A percentile compares a stretch with the other conserved stretches of the same genome.
Evolutionary conservation across 2,113 vertebrate genomes (phyloP).

Genomic region (Hydrolagus affinis): DNA sequence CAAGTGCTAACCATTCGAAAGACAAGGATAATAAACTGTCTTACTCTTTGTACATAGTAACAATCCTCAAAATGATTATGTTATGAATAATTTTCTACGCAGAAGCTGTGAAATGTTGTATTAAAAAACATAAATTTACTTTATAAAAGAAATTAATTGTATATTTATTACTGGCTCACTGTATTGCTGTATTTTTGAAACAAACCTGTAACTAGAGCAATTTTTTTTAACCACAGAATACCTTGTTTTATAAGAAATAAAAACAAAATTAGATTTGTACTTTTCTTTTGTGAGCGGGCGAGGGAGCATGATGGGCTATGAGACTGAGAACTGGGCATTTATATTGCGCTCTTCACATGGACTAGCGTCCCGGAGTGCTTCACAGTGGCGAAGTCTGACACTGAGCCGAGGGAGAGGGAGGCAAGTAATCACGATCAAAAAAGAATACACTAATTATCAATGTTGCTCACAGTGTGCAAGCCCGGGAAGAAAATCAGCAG

Average conservation of each 20-base stretch:
- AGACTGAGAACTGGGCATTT: background rate
- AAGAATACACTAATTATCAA: no score
- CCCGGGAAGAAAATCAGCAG: no score
- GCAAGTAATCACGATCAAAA: no score
- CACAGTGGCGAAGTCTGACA: no score
- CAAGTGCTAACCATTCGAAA: background rate
- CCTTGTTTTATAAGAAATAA: background rate
- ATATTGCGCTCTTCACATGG: background rate
- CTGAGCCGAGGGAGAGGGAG: no score
- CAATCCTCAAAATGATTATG: background rate
- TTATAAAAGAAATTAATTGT: conserved; percentile 29
- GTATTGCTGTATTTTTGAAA: conserved; percentile 23
- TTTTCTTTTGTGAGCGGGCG: background rate
- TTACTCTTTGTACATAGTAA: background rate
- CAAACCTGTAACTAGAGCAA: background rate
- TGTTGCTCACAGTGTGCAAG: no score
- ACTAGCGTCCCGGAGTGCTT: no score
- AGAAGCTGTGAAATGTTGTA: conserved; percentile 28
- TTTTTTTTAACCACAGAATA: conserved; percentile 22
- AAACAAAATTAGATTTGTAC: conserved; percentile 23
- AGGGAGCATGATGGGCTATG: background rate
- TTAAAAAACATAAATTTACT: conserved; percentile 31
- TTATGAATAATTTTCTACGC: conserved; percentile 15
- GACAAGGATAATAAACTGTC: background rate
- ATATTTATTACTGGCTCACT: conserved; percentile 30